Percentiles rank a stretch among this genome's conserved stretches.
phyloP scores from a whole-genome alignment of 2,113 vertebrate species.

The Corvus hawaiiensis region DNA sequence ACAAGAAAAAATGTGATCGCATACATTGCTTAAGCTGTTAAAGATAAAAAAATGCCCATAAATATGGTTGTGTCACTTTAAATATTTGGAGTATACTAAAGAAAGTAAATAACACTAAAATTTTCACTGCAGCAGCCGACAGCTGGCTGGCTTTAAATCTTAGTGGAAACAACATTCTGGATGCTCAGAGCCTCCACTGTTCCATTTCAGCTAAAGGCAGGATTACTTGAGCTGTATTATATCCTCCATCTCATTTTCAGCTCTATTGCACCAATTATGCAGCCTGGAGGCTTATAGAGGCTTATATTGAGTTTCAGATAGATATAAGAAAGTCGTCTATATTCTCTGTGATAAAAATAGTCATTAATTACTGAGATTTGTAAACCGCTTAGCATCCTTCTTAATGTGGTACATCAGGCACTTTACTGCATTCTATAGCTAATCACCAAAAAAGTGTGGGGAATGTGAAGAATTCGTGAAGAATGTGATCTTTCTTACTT shows the following conservation, averaged over 20 bases:
- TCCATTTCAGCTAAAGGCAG: conserved; percentile 69
- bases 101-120: conserved; percentile 17
- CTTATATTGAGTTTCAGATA: conserved; percentile 72
- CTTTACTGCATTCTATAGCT: conserved; percentile 53
- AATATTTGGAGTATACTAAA: conserved; percentile 48
- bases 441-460: conserved; percentile 54
- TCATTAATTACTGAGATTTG: conserved; percentile 76
- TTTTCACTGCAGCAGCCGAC: conserved; percentile 31
- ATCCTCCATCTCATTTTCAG: conserved; percentile 77
- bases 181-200: conserved; percentile 45
- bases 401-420: conserved; percentile 61
- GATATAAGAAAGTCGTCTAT: conserved; percentile 69
- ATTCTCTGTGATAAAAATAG: conserved; percentile 75
- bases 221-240: conserved; percentile 69
- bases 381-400: conserved; percentile 69
- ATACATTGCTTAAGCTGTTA: not conserved
- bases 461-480: not conserved
- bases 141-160: conserved; percentile 62
- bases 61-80: conserved; percentile 49
- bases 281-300: conserved; percentile 69
- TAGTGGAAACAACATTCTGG: conserved; percentile 46
- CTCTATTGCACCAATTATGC: conserved; percentile 78
- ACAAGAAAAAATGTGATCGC: conserved; percentile 27
- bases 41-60: conserved; percentile 15
- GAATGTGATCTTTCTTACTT: conserved; percentile 52